Base-by-base conservation (phyloP, 1,140 invertebrate genomes). In the Pectinophora gossypiella region DNA sequence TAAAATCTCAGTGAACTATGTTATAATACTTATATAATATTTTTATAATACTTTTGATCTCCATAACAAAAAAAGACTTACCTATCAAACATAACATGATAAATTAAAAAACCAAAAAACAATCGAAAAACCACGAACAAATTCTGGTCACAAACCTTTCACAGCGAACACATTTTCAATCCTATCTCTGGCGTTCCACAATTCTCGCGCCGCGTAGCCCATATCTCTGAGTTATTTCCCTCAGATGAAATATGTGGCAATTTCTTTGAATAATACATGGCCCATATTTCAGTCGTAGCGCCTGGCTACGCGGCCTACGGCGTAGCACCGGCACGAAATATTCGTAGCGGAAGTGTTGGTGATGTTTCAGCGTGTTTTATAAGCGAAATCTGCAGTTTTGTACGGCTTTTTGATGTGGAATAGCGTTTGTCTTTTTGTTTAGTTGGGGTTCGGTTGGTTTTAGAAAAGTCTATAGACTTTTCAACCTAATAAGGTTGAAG, bases 241-340 rank as follows among this genome's bases (percentile, higher is more conserved):
- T 64, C 62, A 70, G 73, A 87, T 88, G 86, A 88, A 87, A 86
- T 87, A 88, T 87, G 79, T 82, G 76, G 84, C 86, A 88, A 88
- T 88, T 83, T 84, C 84, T 85, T 76, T 87, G 86, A 88, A 88
- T 88, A 88, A 87, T 87, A 86, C 86, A 88, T 88, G 81, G 76
- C 67, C 70, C 72, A 85, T 87, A 87, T 86, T 85, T 87, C 81
- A 80, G 43, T 44, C 54, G 58, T 54, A 43, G 56, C 50, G 50
- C 62, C 56, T 44, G 23, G 50, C 50, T 51, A 47, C 51, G 48
- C 19, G 52, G 61, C 56, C 64, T 75, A 75, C 64, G 68, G 49
- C 68, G 61, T 69, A 69, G 44, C n/a, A n/a, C n/a, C n/a, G n/a
- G n/a, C n/a, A n/a, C n/a, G 43, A 56, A 54, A 59, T 64, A 59